These are phyloP conservation scores for Lasiommata megera DNA, from an alignment of 2,888 invertebrate species.

Conservation along the genomic window DNA sequence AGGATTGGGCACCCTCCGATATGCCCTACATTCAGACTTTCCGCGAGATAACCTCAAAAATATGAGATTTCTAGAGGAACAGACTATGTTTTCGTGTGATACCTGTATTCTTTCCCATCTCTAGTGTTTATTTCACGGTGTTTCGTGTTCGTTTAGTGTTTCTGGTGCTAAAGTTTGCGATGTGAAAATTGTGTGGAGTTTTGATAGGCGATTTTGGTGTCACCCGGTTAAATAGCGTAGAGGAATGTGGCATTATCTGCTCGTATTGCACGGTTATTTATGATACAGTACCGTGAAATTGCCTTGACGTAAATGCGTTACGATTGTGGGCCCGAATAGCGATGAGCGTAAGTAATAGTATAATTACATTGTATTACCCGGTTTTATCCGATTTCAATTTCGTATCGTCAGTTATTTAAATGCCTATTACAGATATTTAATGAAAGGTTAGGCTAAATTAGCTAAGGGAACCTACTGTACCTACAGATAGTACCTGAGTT, in stretches of 20 bases:
- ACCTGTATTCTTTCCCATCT: slow-evolving; percentile 3
- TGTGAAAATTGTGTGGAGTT: slow-evolving; percentile 35
- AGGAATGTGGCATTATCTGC: slow-evolving; percentile 37
- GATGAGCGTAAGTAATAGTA: slow-evolving; percentile 65
- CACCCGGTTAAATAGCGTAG: slow-evolving; percentile 16
- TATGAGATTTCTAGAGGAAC: slow-evolving; percentile 51
- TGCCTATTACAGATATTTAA: too few species aligned
- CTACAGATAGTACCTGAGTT: too few species aligned
- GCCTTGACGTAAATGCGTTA: slow-evolving; percentile 45
- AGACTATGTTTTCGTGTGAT: slow-evolving; percentile 45
- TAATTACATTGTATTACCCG: not conserved
- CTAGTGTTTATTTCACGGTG: not conserved
- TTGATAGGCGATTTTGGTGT: slow-evolving; percentile 28
- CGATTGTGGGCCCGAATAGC: slow-evolving; percentile 36
- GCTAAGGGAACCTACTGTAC: too few species aligned
- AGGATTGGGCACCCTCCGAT: slow-evolving; percentile 47
- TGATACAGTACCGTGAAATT: slow-evolving; percentile 43
- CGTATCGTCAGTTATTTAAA: not conserved
- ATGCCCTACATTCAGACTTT: slow-evolving; percentile 68
- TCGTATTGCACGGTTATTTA: slow-evolving; percentile 33
- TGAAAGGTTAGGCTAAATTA: too few species aligned
- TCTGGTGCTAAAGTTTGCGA: slow-evolving; percentile 20
- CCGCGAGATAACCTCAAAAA: slow-evolving; percentile 75
- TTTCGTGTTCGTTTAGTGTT: slow-evolving; percentile 14
- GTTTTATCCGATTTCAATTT: not conserved